Conservation (phyloP, 2,113 vertebrate species). For the Reinhardtius hippoglossoides region DNA sequence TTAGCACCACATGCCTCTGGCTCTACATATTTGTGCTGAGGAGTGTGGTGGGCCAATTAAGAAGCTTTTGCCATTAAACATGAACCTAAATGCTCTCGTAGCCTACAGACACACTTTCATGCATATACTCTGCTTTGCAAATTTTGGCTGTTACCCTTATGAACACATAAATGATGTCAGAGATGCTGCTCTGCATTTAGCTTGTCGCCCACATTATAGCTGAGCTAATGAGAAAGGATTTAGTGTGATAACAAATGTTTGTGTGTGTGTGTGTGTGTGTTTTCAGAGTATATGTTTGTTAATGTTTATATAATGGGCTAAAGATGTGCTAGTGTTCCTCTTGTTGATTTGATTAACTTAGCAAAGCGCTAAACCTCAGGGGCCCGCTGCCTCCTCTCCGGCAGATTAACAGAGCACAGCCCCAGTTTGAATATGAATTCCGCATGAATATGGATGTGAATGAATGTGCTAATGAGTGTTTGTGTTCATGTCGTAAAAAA, state of each 20-base stretch:
- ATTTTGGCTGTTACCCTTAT: constrained; percentile 32
- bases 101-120: constrained; percentile 30
- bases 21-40: constrained; percentile 10
- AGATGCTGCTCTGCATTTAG: constrained; percentile 46
- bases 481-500: constrained; percentile 55
- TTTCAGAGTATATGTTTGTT: constrained; percentile 48
- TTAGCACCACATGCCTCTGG: not conserved
- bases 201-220: constrained; percentile 35
- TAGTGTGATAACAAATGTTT: constrained; percentile 47
- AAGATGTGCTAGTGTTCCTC: constrained; percentile 56
- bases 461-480: constrained; percentile 68
- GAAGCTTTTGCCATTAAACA: constrained; percentile 19
- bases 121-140: constrained; percentile 19
- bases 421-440: constrained; percentile 73
- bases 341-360: constrained; percentile 78
- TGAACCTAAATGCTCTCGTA: constrained; percentile 11
- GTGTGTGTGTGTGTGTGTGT: constrained; percentile 8
- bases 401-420: constrained; percentile 75
- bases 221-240: constrained; percentile 67
- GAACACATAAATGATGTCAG: constrained; percentile 55
- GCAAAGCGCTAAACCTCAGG: constrained; percentile 75
- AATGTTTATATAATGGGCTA: constrained; percentile 71
- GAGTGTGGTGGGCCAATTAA: constrained; percentile 9
- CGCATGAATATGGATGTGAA: constrained; percentile 72
- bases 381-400: constrained; percentile 61